Conservation (phyloP, 92 coral and sea anemone genomes). For the Actinostola sp. region DNA sequence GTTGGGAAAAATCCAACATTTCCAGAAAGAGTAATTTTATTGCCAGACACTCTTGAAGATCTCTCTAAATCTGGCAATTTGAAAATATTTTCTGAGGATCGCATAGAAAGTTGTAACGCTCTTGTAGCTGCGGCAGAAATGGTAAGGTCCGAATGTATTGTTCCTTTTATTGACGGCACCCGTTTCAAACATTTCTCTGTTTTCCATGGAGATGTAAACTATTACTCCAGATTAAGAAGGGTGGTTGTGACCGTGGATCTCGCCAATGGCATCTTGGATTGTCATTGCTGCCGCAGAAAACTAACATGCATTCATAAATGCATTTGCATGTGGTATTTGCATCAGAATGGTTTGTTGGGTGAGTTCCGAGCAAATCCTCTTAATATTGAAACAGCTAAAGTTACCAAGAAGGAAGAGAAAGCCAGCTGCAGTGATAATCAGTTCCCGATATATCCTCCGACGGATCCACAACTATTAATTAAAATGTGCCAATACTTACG, state of each 20-base stretch:
- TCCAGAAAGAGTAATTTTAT: constrained; percentile 15
- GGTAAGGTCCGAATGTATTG: constrained; percentile 9
- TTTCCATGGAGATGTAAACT: constrained; percentile 55
- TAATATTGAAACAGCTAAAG: too few species aligned
- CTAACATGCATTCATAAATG: constrained; percentile 42
- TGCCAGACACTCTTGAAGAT: constrained; percentile 15
- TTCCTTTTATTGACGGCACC: constrained; percentile 33
- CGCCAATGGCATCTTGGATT: constrained; percentile 42
- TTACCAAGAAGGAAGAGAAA: background rate
- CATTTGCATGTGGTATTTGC: constrained; percentile 48
- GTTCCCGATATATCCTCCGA: constrained; percentile 40
- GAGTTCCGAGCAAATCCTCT: background rate
- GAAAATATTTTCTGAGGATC: constrained; percentile 31
- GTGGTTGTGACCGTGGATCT: constrained; percentile 46
- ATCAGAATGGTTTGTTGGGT: background rate
- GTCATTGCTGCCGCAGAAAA: constrained; percentile 50
- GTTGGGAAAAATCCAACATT: constrained; percentile 35
- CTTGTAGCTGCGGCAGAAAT: constrained; percentile 16
- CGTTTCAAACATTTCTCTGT: constrained; percentile 56
- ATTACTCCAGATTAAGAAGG: constrained; percentile 50
- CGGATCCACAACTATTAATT: constrained; percentile 17
- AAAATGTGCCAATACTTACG: constrained; percentile 57
- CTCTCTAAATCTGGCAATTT: constrained; percentile 32
- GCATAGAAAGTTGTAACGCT: constrained; percentile 26
- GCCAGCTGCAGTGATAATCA: background rate